Evolutionary conservation across 2,888 invertebrate genomes (phyloP), one percentile per base, ranked within the genome.

Genomic region (Zootermopsis nevadensis): DNA sequence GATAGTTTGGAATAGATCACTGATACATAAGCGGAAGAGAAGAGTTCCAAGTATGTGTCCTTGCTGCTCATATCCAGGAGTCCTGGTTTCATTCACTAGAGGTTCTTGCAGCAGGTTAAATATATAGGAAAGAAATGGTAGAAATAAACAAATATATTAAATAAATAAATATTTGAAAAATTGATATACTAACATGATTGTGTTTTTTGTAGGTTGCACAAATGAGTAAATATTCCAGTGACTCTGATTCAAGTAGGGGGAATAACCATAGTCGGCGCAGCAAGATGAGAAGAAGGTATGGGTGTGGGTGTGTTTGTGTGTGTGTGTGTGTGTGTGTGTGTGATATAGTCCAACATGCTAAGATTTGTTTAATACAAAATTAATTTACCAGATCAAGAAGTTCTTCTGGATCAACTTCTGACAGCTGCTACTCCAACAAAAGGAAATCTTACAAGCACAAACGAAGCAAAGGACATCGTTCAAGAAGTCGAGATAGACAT

Each of bases 211-310:
- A 60, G 60, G 60, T 60, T 48, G 76, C 12, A 48, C 27, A 48
- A 74, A 84, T 84, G 84, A 83, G 84, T 48, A 84, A 79, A 42
- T 84, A 84, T 80, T 84, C 84, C 30, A 83, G 83, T 82, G 83
- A 84, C n/a, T 83, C 84, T 27, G 84, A 84, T 74, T 82, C 82
- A 30, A 83, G 84, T 67, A 76, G 77, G 7, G 55, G 66, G n/a
- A 72, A 77, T n/a, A 67, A 33, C 31, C 74, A 77, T 19, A 67
- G 81, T 27, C 60, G 30, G 35, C 77, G 60, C 33, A 82, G 80
- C 69, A 83, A 38, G n/a, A 83, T 66, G 35, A 72, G 48, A 79
- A 55, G 79, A 42, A 55, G 79, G 35, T 79, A 67, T 77, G 72
- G n/a, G n/a, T 60, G 69, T n/a, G 35, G 24, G 4, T 67, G 60